Evolutionary conservation across 2,888 invertebrate genomes (phyloP), one percentile per base, ranked within the genome.

Genomic region (Sisyra terminalis): DNA sequence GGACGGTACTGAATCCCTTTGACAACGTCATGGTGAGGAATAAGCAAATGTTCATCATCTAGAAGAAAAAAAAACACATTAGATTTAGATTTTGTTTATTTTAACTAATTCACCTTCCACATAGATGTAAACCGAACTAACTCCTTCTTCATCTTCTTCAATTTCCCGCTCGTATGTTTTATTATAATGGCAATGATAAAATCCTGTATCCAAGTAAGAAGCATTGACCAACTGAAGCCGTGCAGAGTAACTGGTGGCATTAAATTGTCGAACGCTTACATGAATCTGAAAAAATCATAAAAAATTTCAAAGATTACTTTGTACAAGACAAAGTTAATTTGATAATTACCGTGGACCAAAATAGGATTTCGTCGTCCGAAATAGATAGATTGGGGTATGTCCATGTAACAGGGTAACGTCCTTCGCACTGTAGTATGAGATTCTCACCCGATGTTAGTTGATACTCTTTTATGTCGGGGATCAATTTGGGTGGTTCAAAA

Each of bases 91-190:
- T n/a, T n/a, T n/a, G n/a, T n/a, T n/a, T n/a, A n/a, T n/a, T n/a
- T n/a, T n/a, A 10, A 18, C 17, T 39, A 38, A 47, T 55, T 57
- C 55, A 70, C 71, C 72, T 52, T 67, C 59, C 1, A 73, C 70
- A 53, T 61, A 74, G 8, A 74, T 50, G 52, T 73, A 73, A 17
- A 70, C 61, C n/a, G 61, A 61, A 57, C 53, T 38, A 56, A 55
- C 10, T 61, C 56, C 45, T 39, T 61, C 54, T 2, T 55, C 55
- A 3, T 58, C 50, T 9, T 57, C 52, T n/a, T 57, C 54, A 7
- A 24, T 24, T 3, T 24, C 24, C 24, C 24, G 3, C 5, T 24
- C 5, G 7, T 5, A 24, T 5, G 24, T 24, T 24, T 24, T 24
- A 24, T 24, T 24, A 14, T 62, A 59, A 44, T 54, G 51, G 47